Base-by-base conservation (phyloP, 1,140 invertebrate species). In the Bombus confusus region DNA sequence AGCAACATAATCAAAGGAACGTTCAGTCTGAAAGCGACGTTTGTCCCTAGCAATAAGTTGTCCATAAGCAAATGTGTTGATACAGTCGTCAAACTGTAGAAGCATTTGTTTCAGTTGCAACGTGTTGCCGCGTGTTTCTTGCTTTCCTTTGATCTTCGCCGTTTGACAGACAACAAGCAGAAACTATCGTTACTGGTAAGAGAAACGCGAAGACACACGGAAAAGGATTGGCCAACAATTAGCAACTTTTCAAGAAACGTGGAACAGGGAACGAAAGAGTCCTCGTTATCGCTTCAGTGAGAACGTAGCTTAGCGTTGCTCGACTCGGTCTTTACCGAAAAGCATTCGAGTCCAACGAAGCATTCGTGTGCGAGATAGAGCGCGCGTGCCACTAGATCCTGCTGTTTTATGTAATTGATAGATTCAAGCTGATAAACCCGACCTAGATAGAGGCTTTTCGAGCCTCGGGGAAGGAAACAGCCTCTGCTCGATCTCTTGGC, bases 391-490 rank as follows among this genome's bases (percentile, higher is more conserved):
- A 80, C 62, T 76, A 59, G 83, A 73, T 74, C 12, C 28, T 76
- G 79, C 69, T 90, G 87, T 92, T 92, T 91, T 89, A 91, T 92
- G 87, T 89, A 92, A 91, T 92, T 89, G 91, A 91, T 89, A 87
- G 85, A 92, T 92, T 91, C 91, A 83, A 86, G 86, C 85, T 87
- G 89, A 91, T 86, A 87, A 86, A 91, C 80, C 86, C 89, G 91
- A 86, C 92, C 92, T 90, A 92, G 87, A 93, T 93, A 88, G 4
- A 86, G 78, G 79, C 86, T 85, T 86, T 66, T n/a, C 77, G 37
- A 69, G 37, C n/a, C 41, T 39, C 37, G 37, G 37, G 34, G 41
- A 62, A 66, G 41, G 37, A 37, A 77, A 59, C 80, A 69, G 52
- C 28, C 43, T 79, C 34, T 25, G 57, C 41, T 22, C 66, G 78